Evolutionary conservation across 2,797 vertebrate species (phyloP).

Genomic region (Garrulus glandarius): DNA sequence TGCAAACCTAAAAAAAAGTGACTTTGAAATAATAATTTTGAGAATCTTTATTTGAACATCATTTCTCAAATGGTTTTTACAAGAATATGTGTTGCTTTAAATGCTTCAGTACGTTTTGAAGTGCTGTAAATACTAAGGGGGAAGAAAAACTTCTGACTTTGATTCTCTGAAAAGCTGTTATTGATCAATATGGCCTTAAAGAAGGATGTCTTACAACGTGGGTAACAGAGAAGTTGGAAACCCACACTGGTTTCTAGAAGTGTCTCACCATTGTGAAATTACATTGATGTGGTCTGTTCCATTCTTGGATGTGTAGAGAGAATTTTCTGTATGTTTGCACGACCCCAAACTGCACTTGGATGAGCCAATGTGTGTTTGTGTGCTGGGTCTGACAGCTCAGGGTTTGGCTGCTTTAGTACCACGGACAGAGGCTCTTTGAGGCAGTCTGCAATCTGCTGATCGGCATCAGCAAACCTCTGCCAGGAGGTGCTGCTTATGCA

Average conservation of each 20-base stretch:
- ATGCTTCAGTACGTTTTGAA: background rate
- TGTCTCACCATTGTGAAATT: background rate
- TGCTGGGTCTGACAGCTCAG: background rate
- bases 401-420: background rate
- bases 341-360: rapidly evolving
- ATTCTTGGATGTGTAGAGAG: background rate
- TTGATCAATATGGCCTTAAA: background rate
- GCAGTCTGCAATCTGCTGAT: background rate
- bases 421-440: slow-evolving; percentile 24
- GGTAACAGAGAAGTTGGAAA: background rate
- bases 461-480: rapidly evolving
- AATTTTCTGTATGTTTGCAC: rapidly evolving
- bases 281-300: rapidly evolving
- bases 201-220: background rate
- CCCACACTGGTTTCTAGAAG: background rate
- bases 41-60: background rate
- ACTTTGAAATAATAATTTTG: background rate
- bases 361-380: rapidly evolving
- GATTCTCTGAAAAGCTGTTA: background rate
- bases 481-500: background rate
- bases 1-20: background rate
- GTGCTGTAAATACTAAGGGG: background rate
- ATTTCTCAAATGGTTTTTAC: background rate
- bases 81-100: background rate
- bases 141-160: background rate